Conservation (phyloP, 2,797 vertebrate genomes). For the Streptopelia turtur region DNA sequence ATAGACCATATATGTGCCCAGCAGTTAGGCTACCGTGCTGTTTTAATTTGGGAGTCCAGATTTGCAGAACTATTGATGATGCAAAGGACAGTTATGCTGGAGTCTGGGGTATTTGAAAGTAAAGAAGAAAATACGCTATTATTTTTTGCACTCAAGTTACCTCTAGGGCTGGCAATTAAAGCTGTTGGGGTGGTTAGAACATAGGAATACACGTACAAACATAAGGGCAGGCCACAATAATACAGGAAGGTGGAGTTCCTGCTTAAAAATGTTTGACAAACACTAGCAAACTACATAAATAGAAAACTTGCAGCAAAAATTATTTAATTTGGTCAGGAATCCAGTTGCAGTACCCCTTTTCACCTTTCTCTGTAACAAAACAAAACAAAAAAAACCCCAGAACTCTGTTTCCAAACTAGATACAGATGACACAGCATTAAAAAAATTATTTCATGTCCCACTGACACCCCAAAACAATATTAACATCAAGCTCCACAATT, state of each 20-base stretch:
- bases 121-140: not conserved
- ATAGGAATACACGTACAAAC: rapidly evolving
- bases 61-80: not conserved
- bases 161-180: not conserved
- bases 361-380: not conserved
- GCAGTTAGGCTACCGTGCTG: too few species aligned
- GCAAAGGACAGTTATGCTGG: not conserved
- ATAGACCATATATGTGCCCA: not conserved
- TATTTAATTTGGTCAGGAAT: not conserved
- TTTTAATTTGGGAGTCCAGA: not conserved
- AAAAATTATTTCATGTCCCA: not conserved
- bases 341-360: not conserved
- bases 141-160: not conserved
- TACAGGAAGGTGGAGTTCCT: not conserved
- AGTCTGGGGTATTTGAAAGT: not conserved
- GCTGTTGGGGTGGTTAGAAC: not conserved
- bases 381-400: too few species aligned
- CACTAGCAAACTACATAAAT: not conserved
- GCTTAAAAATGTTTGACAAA: not conserved
- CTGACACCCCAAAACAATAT: not conserved
- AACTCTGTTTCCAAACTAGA: not conserved
- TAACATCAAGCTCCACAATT: not conserved
- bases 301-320: not conserved
- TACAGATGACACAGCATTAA: rapidly evolving
- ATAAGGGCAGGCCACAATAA: not conserved